These are phyloP conservation scores for Aquatica leii DNA, from an alignment of 2,888 invertebrate genomes.

Conservation along the genomic window DNA sequence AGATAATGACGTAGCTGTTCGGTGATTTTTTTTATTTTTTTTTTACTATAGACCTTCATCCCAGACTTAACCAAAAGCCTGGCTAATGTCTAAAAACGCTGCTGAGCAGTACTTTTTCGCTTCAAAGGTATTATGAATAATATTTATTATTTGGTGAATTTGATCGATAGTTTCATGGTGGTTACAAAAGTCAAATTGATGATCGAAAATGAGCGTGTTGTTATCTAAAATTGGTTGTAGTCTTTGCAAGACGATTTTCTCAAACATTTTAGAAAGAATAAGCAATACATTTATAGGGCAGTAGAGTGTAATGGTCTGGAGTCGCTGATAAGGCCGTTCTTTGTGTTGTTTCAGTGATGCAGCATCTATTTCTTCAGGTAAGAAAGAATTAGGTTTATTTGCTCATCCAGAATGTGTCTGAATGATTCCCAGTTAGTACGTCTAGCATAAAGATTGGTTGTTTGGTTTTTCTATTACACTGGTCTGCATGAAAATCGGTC, in stretches of 20 bases:
- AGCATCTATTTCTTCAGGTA: not conserved
- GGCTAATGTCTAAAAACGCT: slow-evolving; percentile 5
- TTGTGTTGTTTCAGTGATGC: not conserved
- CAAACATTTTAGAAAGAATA: slow-evolving; percentile 10
- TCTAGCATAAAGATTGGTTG: too few species aligned
- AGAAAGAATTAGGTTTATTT: not conserved
- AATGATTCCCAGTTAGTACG: too few species aligned
- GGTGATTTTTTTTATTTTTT: slow-evolving; percentile 1
- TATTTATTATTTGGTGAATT: slow-evolving; percentile 10
- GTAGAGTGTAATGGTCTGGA: too few species aligned
- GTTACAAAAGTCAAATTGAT: too few species aligned
- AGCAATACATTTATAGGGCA: not conserved
- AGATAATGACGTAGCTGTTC: slow-evolving; percentile 3
- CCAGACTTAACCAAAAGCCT: not conserved
- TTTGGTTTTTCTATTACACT: too few species aligned
- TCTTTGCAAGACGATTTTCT: not conserved
- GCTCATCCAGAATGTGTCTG: too few species aligned
- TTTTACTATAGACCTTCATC: not conserved
- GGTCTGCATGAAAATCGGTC: too few species aligned
- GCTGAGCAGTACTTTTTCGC: too few species aligned
- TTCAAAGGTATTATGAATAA: not conserved
- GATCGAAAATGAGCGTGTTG: slow-evolving; percentile 1
- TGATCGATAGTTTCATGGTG: too few species aligned
- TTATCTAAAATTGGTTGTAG: not conserved
- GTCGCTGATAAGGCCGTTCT: too few species aligned